Evolutionary conservation across 2,888 invertebrate species (phyloP).

Genomic region (Arctia plantaginis): DNA sequence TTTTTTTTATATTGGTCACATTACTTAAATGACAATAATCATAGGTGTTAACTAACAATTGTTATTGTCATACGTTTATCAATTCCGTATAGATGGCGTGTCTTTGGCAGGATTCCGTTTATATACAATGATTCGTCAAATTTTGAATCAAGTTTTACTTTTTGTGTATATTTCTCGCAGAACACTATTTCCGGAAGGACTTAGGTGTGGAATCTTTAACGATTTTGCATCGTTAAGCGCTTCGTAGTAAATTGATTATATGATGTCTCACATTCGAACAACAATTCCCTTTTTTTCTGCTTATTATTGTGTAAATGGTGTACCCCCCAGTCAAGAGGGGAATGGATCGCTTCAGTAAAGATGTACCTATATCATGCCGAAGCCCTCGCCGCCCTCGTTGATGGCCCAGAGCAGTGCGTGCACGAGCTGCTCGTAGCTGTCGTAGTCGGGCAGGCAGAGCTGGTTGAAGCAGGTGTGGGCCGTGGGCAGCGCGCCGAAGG

Average conservation of each 20-base stretch:
- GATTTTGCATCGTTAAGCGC: background rate
- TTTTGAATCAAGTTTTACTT: background rate
- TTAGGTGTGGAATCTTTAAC: background rate
- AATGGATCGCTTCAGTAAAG: background rate
- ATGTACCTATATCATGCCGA: constrained; percentile 80
- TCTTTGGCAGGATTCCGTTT: constrained; percentile 61
- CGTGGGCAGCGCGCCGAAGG: constrained; percentile 96
- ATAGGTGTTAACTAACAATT: constrained; percentile 39
- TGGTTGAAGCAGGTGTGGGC: constrained; percentile 99
- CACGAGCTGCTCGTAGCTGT: constrained; percentile 97
- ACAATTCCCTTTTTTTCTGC: background rate
- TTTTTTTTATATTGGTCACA: constrained; percentile 20
- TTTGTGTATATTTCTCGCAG: background rate
- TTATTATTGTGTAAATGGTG: background rate
- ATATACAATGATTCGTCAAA: constrained; percentile 24
- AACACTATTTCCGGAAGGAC: background rate
- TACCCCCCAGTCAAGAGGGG: background rate
- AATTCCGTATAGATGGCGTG: constrained; percentile 54
- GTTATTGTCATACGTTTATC: constrained; percentile 65
- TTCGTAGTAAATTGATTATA: background rate
- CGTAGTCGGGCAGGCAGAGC: constrained; percentile 97
- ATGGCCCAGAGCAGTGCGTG: constrained; percentile 95
- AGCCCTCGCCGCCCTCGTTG: constrained; percentile 98
- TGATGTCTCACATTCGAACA: background rate
- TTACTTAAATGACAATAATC: constrained; percentile 44